Conservation (phyloP, 1,140 invertebrate species). For the Helicoverpa armigera region DNA sequence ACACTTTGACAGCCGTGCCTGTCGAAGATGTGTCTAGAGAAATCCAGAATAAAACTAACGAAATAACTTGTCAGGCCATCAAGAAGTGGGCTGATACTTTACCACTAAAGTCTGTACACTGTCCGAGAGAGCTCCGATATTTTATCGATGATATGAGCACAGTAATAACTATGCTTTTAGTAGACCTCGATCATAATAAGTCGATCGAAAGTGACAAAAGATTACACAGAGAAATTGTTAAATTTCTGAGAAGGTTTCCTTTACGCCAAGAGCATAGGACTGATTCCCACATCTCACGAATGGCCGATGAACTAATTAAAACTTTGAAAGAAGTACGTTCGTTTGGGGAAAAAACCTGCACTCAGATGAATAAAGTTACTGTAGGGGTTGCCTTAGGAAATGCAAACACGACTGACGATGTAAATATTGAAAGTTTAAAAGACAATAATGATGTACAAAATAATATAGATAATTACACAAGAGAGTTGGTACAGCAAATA, state of each 20-base stretch:
- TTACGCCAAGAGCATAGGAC: neutral
- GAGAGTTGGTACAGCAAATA: neutral
- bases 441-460: neutral
- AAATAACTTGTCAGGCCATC: neutral
- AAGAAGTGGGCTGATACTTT: slow-evolving; percentile 1
- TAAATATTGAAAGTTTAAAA: neutral
- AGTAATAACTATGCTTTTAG: neutral
- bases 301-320: slow-evolving; percentile 3
- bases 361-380: neutral
- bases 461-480: neutral
- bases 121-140: neutral
- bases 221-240: neutral
- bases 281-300: neutral
- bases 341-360: neutral
- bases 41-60: neutral
- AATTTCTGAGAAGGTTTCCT: slow-evolving; percentile 17
- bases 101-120: neutral
- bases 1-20: neutral
- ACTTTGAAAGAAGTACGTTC: neutral
- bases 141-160: slow-evolving; percentile 11
- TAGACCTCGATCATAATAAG: neutral
- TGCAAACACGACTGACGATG: neutral
- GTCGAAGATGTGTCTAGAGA: neutral
- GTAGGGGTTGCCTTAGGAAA: neutral
- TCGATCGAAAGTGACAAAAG: neutral